Evolutionary conservation across 2,113 vertebrate species (phyloP), one percentile per base, ranked within the genome.

Genomic region (Oncorhynchus clarkii): DNA sequence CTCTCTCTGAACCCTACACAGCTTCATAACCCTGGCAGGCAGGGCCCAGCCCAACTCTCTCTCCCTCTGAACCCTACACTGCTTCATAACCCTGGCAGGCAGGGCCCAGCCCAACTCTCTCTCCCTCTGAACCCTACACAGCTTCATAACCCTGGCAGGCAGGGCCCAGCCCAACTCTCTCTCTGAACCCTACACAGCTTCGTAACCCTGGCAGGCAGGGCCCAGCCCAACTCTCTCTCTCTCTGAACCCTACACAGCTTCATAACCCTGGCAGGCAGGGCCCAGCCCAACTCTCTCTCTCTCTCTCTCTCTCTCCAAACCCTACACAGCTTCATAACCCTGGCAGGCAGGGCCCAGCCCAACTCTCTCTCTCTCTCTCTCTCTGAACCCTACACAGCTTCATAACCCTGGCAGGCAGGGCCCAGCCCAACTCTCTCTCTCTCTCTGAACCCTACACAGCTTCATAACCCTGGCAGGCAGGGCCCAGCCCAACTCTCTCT

Each of bases 311-410:
- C n/a, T n/a, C n/a, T n/a, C n/a, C n/a, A 4, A 31, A 31, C 29
- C 4, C 29, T 31, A 31, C 29, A 4, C 65, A 70, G 72, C 77
- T 64, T 67, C 67, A 69, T 74, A 74, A 54, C 45, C 57, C 59
- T 39, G 34, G 7, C 34, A 39, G 34, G 34, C 34, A 39, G 76
- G 83, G 83, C 80, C 80, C 85, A 39, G 7, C 34, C 34, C 34
- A 39, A 76, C 85, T 77, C 77, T 88, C 79, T 74, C 64, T 57
- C 79, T 85, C 65, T 82, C 78, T 31, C n/a, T n/a, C n/a, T n/a
- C n/a, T n/a, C n/a, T n/a, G 7, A 0, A 51, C 59, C 84, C 24
- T 39, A 76, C 49, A 27, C 29, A n/a, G 62, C 29, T 75, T 12
- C 48, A 12, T 49, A 49, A 49, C 48, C 1, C 11, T 49, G 31